Evolutionary conservation across 2,797 vertebrate species (phyloP), one percentile per base, ranked within the genome.

Genomic region (Poeciliopsis paucimaculata): DNA sequence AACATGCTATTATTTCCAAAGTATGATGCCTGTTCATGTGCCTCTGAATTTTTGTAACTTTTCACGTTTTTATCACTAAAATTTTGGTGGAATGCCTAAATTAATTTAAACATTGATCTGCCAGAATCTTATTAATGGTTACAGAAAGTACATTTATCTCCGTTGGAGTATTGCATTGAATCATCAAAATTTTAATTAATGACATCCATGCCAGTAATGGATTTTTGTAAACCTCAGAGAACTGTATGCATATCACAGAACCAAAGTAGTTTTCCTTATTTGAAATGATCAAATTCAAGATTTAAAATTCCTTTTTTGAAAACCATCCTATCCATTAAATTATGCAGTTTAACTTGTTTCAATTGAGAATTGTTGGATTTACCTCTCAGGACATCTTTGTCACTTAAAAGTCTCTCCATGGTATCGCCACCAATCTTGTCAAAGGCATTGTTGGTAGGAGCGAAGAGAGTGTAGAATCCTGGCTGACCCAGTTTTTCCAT

Each of bases 361-460:
- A 68, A 2, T 39, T 10, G 18, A 12, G 23, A 68, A 28, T 47
- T 12, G 39, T 70, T 20, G 51, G 3, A 18, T 87, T 80, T 96
- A 99, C 98, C 98, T 96, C 96, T 93, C 43, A 98, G 96, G 80
- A 95, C 97, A 62, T 94, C 94, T 70, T 96, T 96, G 92, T 99
- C 95, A 23, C 91, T 85, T 96, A 96, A 94, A 86, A 99, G 95
- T 90, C 98, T 97, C 84, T 98, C 94, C 85, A 99, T 82, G 23
- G 96, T 85, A 0, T 95, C 96, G 1, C 91, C 91, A 74, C 96
- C 97, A 83, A 99, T 95, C 77, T 94, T 96, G 23, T 96, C 95
- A 84, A 99, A 99, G 88, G 98, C 98, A 6, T 97, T 93, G 36
- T 99, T 97, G 86, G 97, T 99, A 47, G 98, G 98, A 81, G 98